Conservation (phyloP, 2,888 invertebrate genomes). For the Drosophila formosana region DNA sequence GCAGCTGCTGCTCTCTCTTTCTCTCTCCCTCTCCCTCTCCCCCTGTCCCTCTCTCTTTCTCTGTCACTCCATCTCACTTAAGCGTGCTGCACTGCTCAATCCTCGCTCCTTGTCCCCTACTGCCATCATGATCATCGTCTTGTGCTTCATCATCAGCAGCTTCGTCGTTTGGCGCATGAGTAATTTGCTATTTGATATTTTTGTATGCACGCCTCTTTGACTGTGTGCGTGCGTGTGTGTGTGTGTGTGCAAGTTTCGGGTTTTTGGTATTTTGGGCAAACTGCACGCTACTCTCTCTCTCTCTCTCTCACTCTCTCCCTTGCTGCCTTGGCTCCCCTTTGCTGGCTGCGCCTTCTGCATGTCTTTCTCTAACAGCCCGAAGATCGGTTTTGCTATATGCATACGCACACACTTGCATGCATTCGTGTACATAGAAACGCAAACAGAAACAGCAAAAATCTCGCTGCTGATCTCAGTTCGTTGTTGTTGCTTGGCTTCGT, state of each 20-base stretch:
- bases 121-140: slow-evolving; percentile 7
- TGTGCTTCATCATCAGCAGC: slow-evolving; percentile 31
- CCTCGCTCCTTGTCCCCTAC: neutral
- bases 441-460: slow-evolving; percentile 51
- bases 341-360: slow-evolving; percentile 10
- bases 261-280: slow-evolving; percentile 56
- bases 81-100: neutral
- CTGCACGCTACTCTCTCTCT: slow-evolving; percentile 50
- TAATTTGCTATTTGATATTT: slow-evolving; percentile 82
- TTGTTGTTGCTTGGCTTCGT: slow-evolving; percentile 39
- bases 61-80: slow-evolving; percentile 2
- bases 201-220: slow-evolving; percentile 31
- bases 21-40: neutral
- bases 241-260: slow-evolving; percentile 56
- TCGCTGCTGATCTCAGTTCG: slow-evolving; percentile 39
- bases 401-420: neutral
- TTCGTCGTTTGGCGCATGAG: slow-evolving; percentile 64
- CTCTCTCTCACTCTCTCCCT: slow-evolving; percentile 5
- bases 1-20: neutral
- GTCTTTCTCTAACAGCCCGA: slow-evolving; percentile 47
- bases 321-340: neutral
- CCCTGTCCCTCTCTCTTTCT: neutral
- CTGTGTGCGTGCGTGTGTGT: slow-evolving; percentile 24
- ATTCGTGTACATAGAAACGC: slow-evolving; percentile 20
- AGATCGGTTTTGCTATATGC: slow-evolving; percentile 23